Evolutionary conservation across 1,140 invertebrate genomes (phyloP).

Genomic region (Kradibia gibbosae): DNA sequence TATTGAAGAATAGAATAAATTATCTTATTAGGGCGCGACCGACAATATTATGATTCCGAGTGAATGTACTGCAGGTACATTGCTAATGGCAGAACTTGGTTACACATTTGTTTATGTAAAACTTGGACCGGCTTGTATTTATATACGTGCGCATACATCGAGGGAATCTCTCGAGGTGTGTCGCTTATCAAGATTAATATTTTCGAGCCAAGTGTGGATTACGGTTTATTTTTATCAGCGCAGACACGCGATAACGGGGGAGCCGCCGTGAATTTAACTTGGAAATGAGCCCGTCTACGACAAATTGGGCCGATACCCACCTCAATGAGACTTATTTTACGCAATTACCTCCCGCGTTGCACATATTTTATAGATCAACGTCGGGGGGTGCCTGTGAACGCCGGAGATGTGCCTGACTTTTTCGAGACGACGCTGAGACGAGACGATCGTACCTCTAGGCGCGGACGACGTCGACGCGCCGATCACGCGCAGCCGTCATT

Average conservation of each 20-base stretch:
- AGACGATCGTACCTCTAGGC: neutral
- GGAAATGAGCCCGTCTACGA: neutral
- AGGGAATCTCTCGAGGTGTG: neutral
- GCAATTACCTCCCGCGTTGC: neutral
- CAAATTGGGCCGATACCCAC: neutral
- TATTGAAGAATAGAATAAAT: too few relatives aligned
- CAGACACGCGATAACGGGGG: neutral
- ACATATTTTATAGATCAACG: neutral
- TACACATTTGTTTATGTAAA: neutral
- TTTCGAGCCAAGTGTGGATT: neutral
- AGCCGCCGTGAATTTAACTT: neutral
- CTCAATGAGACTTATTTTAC: neutral
- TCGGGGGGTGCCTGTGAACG: neutral
- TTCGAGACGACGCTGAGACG: neutral
- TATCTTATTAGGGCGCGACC: neutral
- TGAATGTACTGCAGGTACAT: neutral
- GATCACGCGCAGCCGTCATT: neutral
- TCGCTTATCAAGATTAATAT: slow-evolving; percentile 9
- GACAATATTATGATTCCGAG: neutral
- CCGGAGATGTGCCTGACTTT: neutral
- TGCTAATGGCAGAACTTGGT: neutral
- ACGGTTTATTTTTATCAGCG: neutral
- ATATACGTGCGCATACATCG: neutral
- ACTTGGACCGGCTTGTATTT: neutral
- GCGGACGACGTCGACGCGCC: slow-evolving; percentile 20